Evolutionary conservation across 1,140 invertebrate genomes (phyloP), one percentile per base, ranked within the genome.

Genomic region (Catajapyx aquilonaris): DNA sequence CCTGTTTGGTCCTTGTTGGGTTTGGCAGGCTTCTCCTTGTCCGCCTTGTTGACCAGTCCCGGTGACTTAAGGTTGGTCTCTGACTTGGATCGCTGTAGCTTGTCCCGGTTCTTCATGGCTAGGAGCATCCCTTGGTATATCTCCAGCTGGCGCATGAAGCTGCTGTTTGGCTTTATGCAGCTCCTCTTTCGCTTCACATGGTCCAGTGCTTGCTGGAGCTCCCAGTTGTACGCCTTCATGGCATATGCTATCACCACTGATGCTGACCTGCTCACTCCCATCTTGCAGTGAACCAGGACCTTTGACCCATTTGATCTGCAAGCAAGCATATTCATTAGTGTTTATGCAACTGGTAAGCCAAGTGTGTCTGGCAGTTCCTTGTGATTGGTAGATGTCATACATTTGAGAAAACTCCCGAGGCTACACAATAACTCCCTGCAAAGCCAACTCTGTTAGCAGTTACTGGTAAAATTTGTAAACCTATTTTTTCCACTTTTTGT

Each of bases 181-280:
- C 64, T 81, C 15, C 93, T 65, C 52, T 83, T 86, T 25, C 76
- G 66, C 55, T 88, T 88, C 0, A 96, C 90, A 60, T 84, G 81
- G 37, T 81, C 71, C 44, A 87, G 65, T 1, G 91, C 88, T 47
- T 83, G 72, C 17, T 81, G 70, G 45, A 95, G 77, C 47, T 84
- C 74, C 86, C 84, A 91, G 51, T 85, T 81, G 54, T 87, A 85
- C 5, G 88, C 87, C 57, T 96, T 96, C 91, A 96, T 96, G 3
- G 84, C 80, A 56, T 93, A 96, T 0, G 91, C 90, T 45, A 96
- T 91, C 5, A 97, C 93, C 10, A 96, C 93, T 1, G 90, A 94
- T 2, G 93, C 91, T 3, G 91, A 97, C 33, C 88, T 65, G 53
- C 88, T 94, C n/a, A 97, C 81, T 4, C 93, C 93, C 88, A 96